Conservation (phyloP, 2,113 vertebrate species). For the Urocolius indicus region DNA sequence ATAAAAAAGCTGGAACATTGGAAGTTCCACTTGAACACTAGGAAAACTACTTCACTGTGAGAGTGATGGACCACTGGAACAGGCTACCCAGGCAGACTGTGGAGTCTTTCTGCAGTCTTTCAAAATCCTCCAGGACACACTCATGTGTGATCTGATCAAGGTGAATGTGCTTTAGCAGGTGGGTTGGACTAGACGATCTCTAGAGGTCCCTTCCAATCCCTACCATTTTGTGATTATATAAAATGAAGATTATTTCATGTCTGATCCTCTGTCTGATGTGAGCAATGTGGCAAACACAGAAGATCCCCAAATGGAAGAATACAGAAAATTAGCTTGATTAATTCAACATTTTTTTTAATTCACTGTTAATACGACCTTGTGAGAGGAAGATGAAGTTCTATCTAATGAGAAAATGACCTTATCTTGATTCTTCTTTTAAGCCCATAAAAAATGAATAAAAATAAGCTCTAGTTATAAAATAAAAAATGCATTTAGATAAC, state of each 20-base stretch:
- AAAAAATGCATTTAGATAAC: not conserved
- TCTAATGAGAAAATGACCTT: not conserved
- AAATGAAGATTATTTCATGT: not conserved
- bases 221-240: too few relatives aligned
- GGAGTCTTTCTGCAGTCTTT: too few relatives aligned
- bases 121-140: too few relatives aligned
- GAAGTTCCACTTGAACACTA: too few relatives aligned
- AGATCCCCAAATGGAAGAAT: not conserved
- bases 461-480: rapidly evolving
- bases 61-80: too few relatives aligned
- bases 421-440: not conserved
- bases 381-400: not conserved
- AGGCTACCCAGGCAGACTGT: too few relatives aligned
- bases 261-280: not conserved
- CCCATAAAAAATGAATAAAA: not conserved
- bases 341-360: not conserved
- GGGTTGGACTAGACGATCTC: too few relatives aligned
- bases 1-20: not conserved
- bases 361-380: not conserved
- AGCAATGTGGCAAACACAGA: not conserved
- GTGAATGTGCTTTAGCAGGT: too few relatives aligned
- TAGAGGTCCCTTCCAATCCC: too few relatives aligned
- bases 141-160: too few relatives aligned
- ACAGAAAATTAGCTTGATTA: not conserved
- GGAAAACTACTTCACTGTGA: too few relatives aligned